Conservation (phyloP, 1,140 invertebrate species). For the Cydia splendana region DNA sequence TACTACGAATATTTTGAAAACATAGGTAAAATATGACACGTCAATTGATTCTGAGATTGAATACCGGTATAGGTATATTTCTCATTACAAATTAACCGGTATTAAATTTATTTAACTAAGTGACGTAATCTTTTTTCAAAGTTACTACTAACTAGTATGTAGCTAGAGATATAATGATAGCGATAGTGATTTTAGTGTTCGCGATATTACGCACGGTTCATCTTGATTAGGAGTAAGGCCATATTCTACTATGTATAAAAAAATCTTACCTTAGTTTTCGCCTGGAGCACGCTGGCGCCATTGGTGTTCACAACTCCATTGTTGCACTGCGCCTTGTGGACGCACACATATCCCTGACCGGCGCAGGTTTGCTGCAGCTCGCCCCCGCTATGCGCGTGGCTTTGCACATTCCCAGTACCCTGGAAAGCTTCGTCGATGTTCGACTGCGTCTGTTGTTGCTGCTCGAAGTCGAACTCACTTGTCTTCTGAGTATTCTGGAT, state of each 20-base stretch:
- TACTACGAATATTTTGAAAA: too few species aligned
- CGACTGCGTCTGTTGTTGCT: constrained; percentile 59
- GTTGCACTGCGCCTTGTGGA: constrained; percentile 78
- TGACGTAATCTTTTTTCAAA: too few species aligned
- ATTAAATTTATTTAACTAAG: too few species aligned
- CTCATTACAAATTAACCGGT: too few species aligned
- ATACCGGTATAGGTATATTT: too few species aligned
- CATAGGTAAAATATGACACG: too few species aligned
- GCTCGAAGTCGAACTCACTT: constrained; percentile 57
- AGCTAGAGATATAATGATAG: too few species aligned
- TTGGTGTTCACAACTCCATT: constrained; percentile 80
- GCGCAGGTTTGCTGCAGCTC: constrained; percentile 76
- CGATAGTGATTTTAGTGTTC: too few species aligned
- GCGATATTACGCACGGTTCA: too few species aligned
- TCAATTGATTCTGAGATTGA: too few species aligned
- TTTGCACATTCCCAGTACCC: constrained; percentile 54
- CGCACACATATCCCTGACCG: constrained; percentile 80
- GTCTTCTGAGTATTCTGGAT: constrained; percentile 64
- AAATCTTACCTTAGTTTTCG: constrained; percentile 68
- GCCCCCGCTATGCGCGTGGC: constrained; percentile 47
- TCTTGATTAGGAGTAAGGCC: too few species aligned
- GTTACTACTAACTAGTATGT: too few species aligned
- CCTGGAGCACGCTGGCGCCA: constrained; percentile 73
- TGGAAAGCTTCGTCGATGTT: constrained; percentile 62
- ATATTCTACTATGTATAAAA: neutral